phyloP scores from a whole-genome alignment of 1,140 invertebrate genomes.

The Leptonema lineaticorne region DNA sequence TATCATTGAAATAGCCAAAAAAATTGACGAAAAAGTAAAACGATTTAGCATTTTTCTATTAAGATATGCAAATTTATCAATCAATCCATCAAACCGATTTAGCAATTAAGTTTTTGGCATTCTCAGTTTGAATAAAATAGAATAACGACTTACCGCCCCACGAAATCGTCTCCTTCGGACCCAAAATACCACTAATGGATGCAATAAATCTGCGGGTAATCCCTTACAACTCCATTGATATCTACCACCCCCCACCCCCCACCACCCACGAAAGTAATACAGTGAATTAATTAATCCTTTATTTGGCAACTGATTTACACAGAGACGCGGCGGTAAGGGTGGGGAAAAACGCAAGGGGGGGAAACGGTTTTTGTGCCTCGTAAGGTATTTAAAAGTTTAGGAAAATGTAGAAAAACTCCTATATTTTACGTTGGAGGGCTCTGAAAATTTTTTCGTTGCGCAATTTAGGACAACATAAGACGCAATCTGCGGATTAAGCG shows the following conservation, averaged over 20 bases:
- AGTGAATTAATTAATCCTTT: slow-evolving; percentile 24
- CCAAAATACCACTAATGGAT: slow-evolving; percentile 3
- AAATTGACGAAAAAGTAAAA: too few species aligned
- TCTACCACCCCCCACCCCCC: too few species aligned
- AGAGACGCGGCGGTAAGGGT: neutral
- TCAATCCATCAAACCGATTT: slow-evolving; percentile 4
- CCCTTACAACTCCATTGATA: slow-evolving; percentile 19
- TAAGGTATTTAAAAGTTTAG: too few species aligned
- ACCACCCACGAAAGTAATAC: slow-evolving; percentile 19
- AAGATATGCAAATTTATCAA: neutral
- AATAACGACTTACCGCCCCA: slow-evolving; percentile 1
- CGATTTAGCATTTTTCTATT: too few species aligned
- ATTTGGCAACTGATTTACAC: slow-evolving; percentile 15
- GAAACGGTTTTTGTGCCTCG: neutral
- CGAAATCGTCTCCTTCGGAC: too few species aligned
- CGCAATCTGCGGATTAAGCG: too few species aligned
- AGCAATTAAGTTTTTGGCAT: slow-evolving; percentile 18
- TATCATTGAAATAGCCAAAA: too few species aligned
- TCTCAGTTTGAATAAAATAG: slow-evolving; percentile 2
- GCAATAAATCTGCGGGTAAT: slow-evolving; percentile 19
- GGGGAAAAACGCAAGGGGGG: slow-evolving; percentile 7
- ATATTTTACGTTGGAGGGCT: too few species aligned
- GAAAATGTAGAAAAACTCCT: too few species aligned
- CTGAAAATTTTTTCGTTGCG: neutral
- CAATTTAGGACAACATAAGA: too few species aligned